phyloP scores from a whole-genome alignment of 2,797 vertebrate species.

The Philypnodon macrostomus region DNA sequence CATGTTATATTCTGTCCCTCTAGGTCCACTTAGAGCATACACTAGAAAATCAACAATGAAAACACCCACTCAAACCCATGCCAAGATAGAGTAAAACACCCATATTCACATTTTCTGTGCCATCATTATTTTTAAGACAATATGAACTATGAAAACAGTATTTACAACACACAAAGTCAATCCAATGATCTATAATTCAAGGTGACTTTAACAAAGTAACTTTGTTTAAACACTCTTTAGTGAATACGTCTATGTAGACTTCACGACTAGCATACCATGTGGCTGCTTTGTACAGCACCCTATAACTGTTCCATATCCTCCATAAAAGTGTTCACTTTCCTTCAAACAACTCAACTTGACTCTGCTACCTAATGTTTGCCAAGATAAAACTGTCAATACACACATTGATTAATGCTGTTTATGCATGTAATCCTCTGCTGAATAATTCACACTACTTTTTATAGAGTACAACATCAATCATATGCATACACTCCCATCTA shows the following conservation, averaged over 20 bases:
- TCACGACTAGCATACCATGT: neutral
- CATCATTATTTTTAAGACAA: neutral
- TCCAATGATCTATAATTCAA: slow-evolving; percentile 1
- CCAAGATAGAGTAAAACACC: slow-evolving; percentile 8
- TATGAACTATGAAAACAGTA: neutral
- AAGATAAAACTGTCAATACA: slow-evolving; percentile 54
- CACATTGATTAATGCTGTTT: slow-evolving; percentile 75
- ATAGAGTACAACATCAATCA: slow-evolving; percentile 68
- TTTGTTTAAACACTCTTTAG: slow-evolving; percentile 2
- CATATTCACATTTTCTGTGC: neutral
- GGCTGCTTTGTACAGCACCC: neutral
- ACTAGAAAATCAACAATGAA: neutral
- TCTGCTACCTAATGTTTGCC: slow-evolving; percentile 44
- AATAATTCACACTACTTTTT: slow-evolving; percentile 77
- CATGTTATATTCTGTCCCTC: slow-evolving; percentile 17
- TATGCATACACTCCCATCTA: slow-evolving; percentile 34
- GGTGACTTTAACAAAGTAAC: slow-evolving; percentile 9
- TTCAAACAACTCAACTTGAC: slow-evolving; percentile 31
- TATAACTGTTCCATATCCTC: slow-evolving; percentile 1
- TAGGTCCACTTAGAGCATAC: slow-evolving; percentile 18
- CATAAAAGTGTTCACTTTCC: slow-evolving; percentile 34
- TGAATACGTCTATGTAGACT: neutral
- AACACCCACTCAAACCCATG: slow-evolving; percentile 2
- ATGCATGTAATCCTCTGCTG: slow-evolving; percentile 70
- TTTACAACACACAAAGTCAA: neutral